Evolutionary conservation across 2,797 vertebrate genomes (phyloP), one percentile per base, ranked within the genome.

Genomic region (Enteromius mattozi): DNA sequence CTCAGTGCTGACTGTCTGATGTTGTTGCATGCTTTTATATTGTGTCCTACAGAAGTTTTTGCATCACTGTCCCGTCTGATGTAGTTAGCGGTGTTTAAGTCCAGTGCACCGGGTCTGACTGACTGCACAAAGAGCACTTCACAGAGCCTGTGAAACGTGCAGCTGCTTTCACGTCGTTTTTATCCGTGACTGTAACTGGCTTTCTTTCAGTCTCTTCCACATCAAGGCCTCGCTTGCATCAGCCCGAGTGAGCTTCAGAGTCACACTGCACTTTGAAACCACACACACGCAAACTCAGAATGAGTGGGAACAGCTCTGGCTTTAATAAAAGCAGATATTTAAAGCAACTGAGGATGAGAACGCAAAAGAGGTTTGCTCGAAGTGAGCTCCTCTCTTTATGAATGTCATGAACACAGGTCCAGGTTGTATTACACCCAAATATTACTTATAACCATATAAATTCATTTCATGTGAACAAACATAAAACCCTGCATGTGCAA

Each of bases 311-410:
- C 90, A 87, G 88, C 90, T 89, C 89, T 86, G 85, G 86, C 91
- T 89, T 89, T 85, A 87, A 89, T 90, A 89, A 90, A 90, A 82
- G 77, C 88, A 88, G 89, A 90, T 94, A 94, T 95, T 94, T 94
- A 92, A 93, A 93, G 90, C 88, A 78, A 77, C 35, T n/a, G 54
- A 37, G 35, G 33, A 42, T 24, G 75, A 77, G 61, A 65, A 33
- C 14, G 27, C 61, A 30, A 63, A 16, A 27, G 56, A 24, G 49
- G 49, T 75, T 54, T 5, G 1, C 45, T 74, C 5, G 4, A 24
- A 24, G 13, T 16, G 61, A 63, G 59, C 59, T 6, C 24, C 13
- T 63, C 27, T 63, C 27, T 14, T 27, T 13, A 30, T 63, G 61
- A 37, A 76, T n/a, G 8, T 72, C 16, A 51, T 21, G 45, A 74